phyloP scores from a whole-genome alignment of 2,113 vertebrate species.

The Ariopsis seemanni region DNA sequence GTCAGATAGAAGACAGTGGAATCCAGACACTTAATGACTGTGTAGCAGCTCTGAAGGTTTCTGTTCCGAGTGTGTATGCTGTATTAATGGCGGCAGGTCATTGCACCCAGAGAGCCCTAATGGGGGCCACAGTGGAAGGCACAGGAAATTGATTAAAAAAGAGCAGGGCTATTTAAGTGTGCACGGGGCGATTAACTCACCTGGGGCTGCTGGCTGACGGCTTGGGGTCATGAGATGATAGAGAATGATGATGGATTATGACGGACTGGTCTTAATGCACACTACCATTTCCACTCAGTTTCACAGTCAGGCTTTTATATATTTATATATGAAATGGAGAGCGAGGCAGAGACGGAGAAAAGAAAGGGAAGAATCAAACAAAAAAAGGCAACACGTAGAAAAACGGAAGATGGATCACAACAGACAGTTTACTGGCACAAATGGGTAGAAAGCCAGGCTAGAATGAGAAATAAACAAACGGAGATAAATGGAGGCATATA shows the following conservation, averaged over 20 bases:
- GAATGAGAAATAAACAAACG: not conserved
- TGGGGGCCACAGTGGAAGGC: conserved; percentile 44
- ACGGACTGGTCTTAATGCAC: conserved; percentile 42
- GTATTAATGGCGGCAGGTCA: conserved; percentile 35
- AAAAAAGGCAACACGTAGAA: not conserved
- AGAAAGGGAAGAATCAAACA: conserved; percentile 6
- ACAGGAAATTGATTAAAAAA: conserved; percentile 44
- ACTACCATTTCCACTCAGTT: conserved; percentile 48
- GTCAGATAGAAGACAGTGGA: not conserved
- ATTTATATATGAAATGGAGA: conserved; percentile 24
- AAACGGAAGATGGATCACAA: conserved; percentile 35
- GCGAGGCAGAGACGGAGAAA: not conserved
- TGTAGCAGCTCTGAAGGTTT: conserved; percentile 25
- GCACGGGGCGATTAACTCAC: conserved; percentile 51
- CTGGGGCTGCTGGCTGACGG: conserved; percentile 36
- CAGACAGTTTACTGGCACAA: conserved; percentile 22
- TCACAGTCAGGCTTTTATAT: conserved; percentile 48
- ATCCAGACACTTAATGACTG: conserved; percentile 25
- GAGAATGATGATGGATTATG: conserved; percentile 42
- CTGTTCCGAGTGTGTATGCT: conserved; percentile 4
- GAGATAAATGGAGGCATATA: conserved; percentile 19
- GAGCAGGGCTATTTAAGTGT: conserved; percentile 36
- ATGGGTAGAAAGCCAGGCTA: conserved; percentile 19
- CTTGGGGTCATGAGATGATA: conserved; percentile 45
- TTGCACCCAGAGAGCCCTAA: conserved; percentile 39